Base-by-base conservation (phyloP, 2,113 vertebrate genomes). In the Strigops habroptila region DNA sequence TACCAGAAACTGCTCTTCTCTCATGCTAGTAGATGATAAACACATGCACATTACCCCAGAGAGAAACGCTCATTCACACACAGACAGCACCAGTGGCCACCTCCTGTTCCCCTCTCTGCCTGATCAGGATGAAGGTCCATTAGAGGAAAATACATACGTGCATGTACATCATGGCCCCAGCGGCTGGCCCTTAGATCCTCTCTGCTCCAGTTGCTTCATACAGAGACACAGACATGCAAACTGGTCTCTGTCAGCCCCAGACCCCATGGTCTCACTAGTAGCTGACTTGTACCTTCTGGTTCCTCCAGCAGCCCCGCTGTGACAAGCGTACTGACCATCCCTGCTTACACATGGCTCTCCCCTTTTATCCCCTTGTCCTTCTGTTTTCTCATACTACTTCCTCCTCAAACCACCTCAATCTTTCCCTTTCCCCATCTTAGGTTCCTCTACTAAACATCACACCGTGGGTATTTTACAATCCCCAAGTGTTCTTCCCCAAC, bases 91-190 rank as follows among this genome's bases (percentile, higher is more conserved):
- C 60, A 35, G 23, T 2, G 4, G 51, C 51, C 65, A 74, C 59
- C 44, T 46, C 28, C 80, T 70, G 12, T 17, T 79, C 41, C 17
- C 16, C 31, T 67, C 49, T 37, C 53, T 19, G 7, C 15, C 16
- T 7, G 7, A 43, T 28, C 15, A 73, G 48, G 28, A 65, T 35
- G 49, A 74, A 78, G 35, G 14, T 41, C 30, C 18, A 1, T 60
- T 6, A 24, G 18, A 33, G 33, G 53, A 68, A 69, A 82, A 60
- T 1, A 43, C 0, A 33, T 4, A 41, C 4, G 23, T 14, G 9
- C 6, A 19, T 0, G 1, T 3, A 31, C n/a, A 49, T 8, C 13
- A 6, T 3, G 2, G 31, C 5, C 23, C 22, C 35, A 23, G 62
- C 1, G 74, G 43, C 59, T 63, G 37, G 23, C 24, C 12, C 12